Base-by-base conservation (phyloP, 2,888 invertebrate genomes). In the Chrysolina haemoptera region DNA sequence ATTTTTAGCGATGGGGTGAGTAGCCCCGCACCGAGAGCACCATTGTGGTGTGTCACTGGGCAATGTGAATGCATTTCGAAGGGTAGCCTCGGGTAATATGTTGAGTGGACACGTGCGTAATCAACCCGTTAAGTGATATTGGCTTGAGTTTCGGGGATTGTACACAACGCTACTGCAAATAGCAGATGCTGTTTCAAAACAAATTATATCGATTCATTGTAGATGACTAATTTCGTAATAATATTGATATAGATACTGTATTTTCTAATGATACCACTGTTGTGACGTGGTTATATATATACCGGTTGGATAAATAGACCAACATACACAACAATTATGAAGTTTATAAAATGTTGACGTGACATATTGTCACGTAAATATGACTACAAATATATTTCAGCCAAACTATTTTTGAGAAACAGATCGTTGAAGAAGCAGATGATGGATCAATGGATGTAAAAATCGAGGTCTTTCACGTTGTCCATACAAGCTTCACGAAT, bases 61-160 rank as follows among this genome's bases (percentile, higher is more conserved):
- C 64, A 64, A 62, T 66, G 65, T 59, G 55, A 71, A 77, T 70
- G 75, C 74, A 73, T 70, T 65, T 68, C 67, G 72, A 71, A 73
- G 75, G 68, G 59, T 35, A 59, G 27, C 59, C 22, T 27, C 10
- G n/a, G 59, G 59, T 73, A 40, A 18, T 46, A 78, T 77, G 78
- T 78, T 79, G 78, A 81, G 78, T 76, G 80, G 80, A 79, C 81
- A 82, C 82, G 81, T 81, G 81, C 80, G 79, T 77, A 78, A 81
- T 82, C 81, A 82, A 80, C 80, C 81, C 77, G 77, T 80, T 82
- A 82, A 82, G 80, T 81, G 79, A 82, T 81, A 80, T 79, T 80
- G 75, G 77, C 65, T 65, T 71, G 70, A 70, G 68, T 67, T 50
- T 16, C 18, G 41, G 53, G 67, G 67, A n/a, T 53, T 16, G 53